phyloP scores from a whole-genome alignment of 1,140 invertebrate species.

The Pogonus chalceus region DNA sequence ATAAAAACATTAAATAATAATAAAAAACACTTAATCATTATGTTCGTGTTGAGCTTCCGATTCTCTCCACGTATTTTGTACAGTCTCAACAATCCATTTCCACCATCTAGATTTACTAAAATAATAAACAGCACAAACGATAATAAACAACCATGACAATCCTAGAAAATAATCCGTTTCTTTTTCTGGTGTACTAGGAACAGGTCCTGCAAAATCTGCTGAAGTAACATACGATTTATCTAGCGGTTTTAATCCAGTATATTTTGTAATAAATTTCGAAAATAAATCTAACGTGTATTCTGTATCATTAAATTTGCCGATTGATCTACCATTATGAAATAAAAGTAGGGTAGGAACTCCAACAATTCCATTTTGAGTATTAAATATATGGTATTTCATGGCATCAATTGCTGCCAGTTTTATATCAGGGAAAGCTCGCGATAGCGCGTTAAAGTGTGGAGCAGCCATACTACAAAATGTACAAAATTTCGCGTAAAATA shows the following conservation, averaged over 20 bases:
- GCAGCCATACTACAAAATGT: conserved; percentile 82
- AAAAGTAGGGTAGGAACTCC: conserved; percentile 85
- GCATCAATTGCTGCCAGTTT: conserved; percentile 87
- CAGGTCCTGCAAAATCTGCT: conserved; percentile 67
- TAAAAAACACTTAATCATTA: conserved; percentile 35
- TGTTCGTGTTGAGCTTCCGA: conserved; percentile 79
- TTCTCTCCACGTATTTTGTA: conserved; percentile 83
- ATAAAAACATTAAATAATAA: conserved; percentile 11
- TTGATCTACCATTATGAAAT: conserved; percentile 83
- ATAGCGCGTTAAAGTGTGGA: conserved; percentile 82
- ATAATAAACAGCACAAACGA: conserved; percentile 64
- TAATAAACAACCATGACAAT: conserved; percentile 77
- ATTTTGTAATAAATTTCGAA: conserved; percentile 67
- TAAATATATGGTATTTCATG: conserved; percentile 72
- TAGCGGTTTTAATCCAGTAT: conserved; percentile 60
- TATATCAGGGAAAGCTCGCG: conserved; percentile 71
- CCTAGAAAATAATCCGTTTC: conserved; percentile 75
- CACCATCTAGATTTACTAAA: conserved; percentile 70
- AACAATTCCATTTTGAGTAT: conserved; percentile 88
- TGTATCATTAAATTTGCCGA: conserved; percentile 79
- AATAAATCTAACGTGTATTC: conserved; percentile 71
- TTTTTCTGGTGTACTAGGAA: conserved; percentile 57
- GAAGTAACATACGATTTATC: conserved; percentile 59
- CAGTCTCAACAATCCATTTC: conserved; percentile 68
- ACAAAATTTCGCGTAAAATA: conserved; percentile 86